Conservation (phyloP, 2,888 invertebrate genomes). For the Hemaris fuciformis region DNA sequence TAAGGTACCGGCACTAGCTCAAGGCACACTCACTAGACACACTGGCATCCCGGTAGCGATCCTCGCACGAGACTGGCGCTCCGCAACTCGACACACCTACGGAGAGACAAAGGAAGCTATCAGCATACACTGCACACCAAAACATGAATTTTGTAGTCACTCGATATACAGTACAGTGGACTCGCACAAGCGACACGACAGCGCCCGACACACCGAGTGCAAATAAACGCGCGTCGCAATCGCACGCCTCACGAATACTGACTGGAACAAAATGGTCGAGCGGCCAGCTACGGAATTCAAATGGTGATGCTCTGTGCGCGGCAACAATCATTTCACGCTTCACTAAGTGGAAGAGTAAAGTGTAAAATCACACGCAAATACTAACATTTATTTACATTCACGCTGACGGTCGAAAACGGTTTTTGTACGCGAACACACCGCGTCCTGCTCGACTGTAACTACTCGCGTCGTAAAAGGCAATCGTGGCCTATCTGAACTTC, state of each 20-base stretch:
- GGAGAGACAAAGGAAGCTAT: conserved; percentile 63
- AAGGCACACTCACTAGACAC: conserved; percentile 76
- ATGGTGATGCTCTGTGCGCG: conserved; percentile 53
- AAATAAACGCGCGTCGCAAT: conserved; percentile 38
- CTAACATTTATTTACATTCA: conserved; percentile 37
- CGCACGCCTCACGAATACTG: conserved; percentile 64
- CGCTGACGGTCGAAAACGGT: conserved; percentile 20
- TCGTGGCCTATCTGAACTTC: background rate
- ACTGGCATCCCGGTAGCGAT: conserved; percentile 65
- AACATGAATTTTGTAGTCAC: conserved; percentile 53
- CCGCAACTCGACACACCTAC: conserved; percentile 63
- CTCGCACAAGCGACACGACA: conserved; percentile 21
- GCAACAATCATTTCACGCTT: conserved; percentile 66
- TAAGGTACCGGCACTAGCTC: conserved; percentile 66
- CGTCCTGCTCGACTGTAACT: background rate
- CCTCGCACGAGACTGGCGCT: conserved; percentile 44
- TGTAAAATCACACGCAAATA: conserved; percentile 68
- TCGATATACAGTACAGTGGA: conserved; percentile 32
- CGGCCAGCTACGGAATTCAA: conserved; percentile 47
- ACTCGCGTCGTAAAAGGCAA: background rate
- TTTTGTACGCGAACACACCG: background rate
- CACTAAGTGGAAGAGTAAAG: conserved; percentile 64
- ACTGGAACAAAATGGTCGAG: conserved; percentile 32
- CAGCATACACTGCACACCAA: conserved; percentile 57
- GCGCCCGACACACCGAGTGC: conserved; percentile 24